Base-by-base conservation (phyloP, 2,113 vertebrate species). In the Chelonoidis abingdonii region DNA sequence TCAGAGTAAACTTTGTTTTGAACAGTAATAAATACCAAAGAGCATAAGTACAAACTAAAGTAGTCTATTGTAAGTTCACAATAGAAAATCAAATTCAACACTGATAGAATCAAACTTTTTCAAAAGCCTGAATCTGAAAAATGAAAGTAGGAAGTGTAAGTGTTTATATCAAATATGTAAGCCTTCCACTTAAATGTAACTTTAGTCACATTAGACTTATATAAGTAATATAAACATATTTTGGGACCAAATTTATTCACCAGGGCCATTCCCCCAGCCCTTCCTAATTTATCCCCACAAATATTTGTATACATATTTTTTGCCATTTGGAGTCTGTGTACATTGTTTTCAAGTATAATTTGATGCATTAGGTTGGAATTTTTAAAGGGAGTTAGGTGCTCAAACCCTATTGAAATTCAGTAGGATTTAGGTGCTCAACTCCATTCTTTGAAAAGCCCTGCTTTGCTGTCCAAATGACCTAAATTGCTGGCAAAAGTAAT, bases 41-140 rank as follows among this genome's bases (percentile, higher is more conserved):
- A 52, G 50, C 59, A 10, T 41, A 75, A 75, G n/a, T 41, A 25
- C 65, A 53, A 92, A 79, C 41, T 76, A 78, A 80, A 41, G 80
- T 0, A 0, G 56, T 87, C 44, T 82, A 8, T 80, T 87, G 1
- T 22, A 47, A 83, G 78, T 84, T 52, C 69, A 50, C 35, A 52
- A 27, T 38, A 4, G 11, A 53, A 83, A 12, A 65, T 54, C 25
- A 69, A 8, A 38, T 83, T 44, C 24, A 44, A 35, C 65, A 38
- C 22, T 41, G 27, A 12, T 82, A 17, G 93, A 84, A 83, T 83
- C 17, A 57, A 92, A 69, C 91, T 7, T 93, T 86, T 82, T 80
- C 56, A 72, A 44, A 87, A 14, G 12, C 17, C 81, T 87, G 88
- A 27, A 35, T 83, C 13, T 4, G 10, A 76, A 87, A 94, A 93